These are phyloP conservation scores for Trogon melanurus DNA, from an alignment of 2,113 vertebrate species.

Conservation along the genomic window DNA sequence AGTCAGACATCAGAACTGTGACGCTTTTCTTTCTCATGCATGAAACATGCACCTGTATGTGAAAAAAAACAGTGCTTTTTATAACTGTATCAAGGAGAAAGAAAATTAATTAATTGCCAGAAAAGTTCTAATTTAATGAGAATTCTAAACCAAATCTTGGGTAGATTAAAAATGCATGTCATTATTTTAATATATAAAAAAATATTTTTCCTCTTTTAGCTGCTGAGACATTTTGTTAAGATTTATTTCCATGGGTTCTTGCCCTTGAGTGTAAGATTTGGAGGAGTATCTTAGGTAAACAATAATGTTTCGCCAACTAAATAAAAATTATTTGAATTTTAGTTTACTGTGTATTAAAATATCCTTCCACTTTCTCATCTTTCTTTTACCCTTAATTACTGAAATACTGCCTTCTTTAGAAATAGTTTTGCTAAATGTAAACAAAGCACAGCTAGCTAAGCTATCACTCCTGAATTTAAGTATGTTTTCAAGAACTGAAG, in stretches of 20 bases:
- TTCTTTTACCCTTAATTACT: background rate
- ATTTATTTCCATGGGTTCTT: background rate
- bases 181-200: background rate
- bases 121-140: background rate
- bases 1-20: background rate
- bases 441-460: background rate
- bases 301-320: background rate
- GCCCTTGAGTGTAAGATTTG: background rate
- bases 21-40: background rate
- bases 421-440: slow-evolving; percentile 14
- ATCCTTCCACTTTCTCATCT: background rate
- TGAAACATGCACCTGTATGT: background rate
- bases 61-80: background rate
- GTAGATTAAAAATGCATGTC: background rate
- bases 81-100: background rate
- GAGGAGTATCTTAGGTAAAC: background rate
- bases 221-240: background rate
- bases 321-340: background rate
- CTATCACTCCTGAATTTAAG: background rate
- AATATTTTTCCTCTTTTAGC: background rate
- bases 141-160: background rate
- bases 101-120: background rate
- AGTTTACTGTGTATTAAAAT: background rate
- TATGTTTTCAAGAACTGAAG: slow-evolving; percentile 31
- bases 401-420: background rate